These are phyloP conservation scores for Cheilosia pagana DNA, from an alignment of 2,888 invertebrate genomes.

Conservation along the genomic window DNA sequence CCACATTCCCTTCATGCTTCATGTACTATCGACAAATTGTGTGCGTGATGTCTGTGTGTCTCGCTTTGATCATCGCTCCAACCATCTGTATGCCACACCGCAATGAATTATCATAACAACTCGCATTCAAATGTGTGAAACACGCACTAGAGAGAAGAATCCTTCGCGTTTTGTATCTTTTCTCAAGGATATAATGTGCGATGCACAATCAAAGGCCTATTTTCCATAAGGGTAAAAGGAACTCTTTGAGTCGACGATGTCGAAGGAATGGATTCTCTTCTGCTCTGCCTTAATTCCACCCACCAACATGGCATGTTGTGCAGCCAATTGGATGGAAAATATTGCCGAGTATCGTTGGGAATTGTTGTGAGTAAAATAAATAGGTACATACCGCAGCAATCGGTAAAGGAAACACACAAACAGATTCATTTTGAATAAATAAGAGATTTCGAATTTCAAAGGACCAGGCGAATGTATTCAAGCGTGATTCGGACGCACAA, in stretches of 20 bases:
- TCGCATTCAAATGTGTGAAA: constrained; percentile 53
- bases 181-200: background rate
- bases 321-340: constrained; percentile 70
- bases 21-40: constrained; percentile 31
- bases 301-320: background rate
- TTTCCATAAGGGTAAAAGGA: constrained; percentile 29
- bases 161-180: constrained; percentile 26
- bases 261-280: constrained; percentile 37
- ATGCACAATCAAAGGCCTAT: constrained; percentile 52
- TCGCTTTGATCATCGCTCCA: constrained; percentile 59
- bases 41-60: background rate
- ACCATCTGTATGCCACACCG: constrained; percentile 22
- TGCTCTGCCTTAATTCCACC: background rate
- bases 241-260: constrained; percentile 38
- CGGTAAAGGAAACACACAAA: constrained; percentile 20
- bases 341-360: constrained; percentile 8
- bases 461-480: constrained; percentile 50
- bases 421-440: constrained; percentile 70
- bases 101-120: constrained; percentile 67
- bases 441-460: constrained; percentile 71
- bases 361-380: background rate
- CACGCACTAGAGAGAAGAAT: constrained; percentile 55
- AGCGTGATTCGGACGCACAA: background rate
- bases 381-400: background rate
- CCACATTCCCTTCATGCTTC: constrained; percentile 1